Evolutionary conservation across 2,888 invertebrate species (phyloP), one percentile per base, ranked within the genome.

Genomic region (Fragum whitleyi): DNA sequence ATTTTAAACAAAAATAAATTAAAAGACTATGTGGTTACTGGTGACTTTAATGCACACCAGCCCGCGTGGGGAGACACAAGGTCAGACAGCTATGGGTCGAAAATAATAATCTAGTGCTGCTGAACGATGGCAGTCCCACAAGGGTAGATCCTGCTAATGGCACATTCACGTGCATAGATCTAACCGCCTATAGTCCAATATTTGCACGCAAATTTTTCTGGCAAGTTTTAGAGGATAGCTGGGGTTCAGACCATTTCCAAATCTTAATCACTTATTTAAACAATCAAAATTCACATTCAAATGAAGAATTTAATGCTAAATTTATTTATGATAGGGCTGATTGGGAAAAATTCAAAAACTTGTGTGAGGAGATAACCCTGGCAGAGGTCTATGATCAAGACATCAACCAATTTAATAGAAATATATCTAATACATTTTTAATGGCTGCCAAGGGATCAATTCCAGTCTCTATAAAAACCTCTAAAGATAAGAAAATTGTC

Each of bases 21-120:
- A 14, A 36, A 62, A 62, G 39, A 65, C 11, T 14, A 32, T 21
- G 39, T 65, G 42, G 19, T 65, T 19, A 70, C 69, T 32, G 69
- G 69, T 21, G 69, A 70, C 29, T 70, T 70, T 53, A 70, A 70
- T n/a, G 69, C 69, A 55, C 69, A 70, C 36, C 26, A 70, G n/a
- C 69, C 53, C 16, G n/a, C 29, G 9, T 70, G 69, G 69, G 69
- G 55, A 7, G n/a, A 47, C 16, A 53, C 9, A 0, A n/a, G 29
- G 26, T 19, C 26, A 53, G 55, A 53, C 36, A 21, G 32, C 11
- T 5, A 51, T n/a, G 55, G 55, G 28, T 55, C 16, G 55, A 53
- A 9, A 9, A 51, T 6, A n/a, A 65, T 23, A 23, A 39, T 65
- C 65, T 65, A 19, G 42, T 69, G 26, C 69, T 69, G 51, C 51